These are phyloP conservation scores for Neotoma lepida DNA, from an alignment of 2,113 vertebrate genomes.

Conservation along the genomic window DNA sequence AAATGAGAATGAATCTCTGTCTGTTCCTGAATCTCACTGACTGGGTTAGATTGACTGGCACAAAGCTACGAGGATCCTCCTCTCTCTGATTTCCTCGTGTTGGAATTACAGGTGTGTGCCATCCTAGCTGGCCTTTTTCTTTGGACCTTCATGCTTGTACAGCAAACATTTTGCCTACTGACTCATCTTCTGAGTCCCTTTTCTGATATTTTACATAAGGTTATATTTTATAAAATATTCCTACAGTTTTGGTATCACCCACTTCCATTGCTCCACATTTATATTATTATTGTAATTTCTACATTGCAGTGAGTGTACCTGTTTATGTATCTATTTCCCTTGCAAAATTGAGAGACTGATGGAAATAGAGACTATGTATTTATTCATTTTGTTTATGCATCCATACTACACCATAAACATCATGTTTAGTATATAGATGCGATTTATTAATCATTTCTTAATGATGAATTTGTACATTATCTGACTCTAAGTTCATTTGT, in stretches of 20 bases:
- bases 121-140: background rate
- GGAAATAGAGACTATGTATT: background rate
- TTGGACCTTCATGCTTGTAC: background rate
- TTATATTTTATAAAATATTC: background rate
- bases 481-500: background rate
- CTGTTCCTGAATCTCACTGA: background rate
- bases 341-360: background rate
- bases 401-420: background rate
- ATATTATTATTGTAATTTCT: background rate
- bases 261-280: background rate
- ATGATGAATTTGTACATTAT: background rate
- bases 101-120: background rate
- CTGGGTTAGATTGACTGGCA: background rate
- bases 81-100: background rate
- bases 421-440: background rate
- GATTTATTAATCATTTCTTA: conserved; percentile 5
- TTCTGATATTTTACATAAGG: background rate
- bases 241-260: background rate
- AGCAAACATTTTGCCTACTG: background rate
- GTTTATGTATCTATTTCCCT: background rate
- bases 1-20: background rate
- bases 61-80: too few relatives aligned
- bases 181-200: background rate
- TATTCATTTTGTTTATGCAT: background rate
- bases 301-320: background rate